Evolutionary conservation across 2,113 vertebrate species (phyloP).

Genomic region (Triplophysa tibetana): DNA sequence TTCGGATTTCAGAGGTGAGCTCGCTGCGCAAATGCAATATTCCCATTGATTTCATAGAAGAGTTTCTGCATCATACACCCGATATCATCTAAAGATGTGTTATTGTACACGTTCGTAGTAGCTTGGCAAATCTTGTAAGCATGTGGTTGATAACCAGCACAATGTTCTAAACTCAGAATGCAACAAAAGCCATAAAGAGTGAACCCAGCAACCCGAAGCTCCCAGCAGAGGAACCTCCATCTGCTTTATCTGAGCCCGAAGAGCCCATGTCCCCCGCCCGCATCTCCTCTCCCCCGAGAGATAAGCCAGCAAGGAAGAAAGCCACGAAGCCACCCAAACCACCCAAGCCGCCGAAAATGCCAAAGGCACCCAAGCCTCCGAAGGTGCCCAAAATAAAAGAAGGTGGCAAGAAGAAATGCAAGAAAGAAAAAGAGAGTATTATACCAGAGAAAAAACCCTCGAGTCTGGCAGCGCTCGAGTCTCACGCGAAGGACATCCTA

Average conservation of each 20-base stretch:
- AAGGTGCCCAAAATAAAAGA: constrained; percentile 89
- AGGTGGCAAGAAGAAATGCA: constrained; percentile 90
- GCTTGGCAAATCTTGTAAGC: background rate
- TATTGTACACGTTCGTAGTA: background rate
- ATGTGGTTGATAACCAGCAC: background rate
- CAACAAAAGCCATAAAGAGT: constrained; percentile 86
- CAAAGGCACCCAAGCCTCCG: constrained; percentile 81
- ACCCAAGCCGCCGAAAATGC: constrained; percentile 78
- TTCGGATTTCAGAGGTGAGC: constrained; percentile 92
- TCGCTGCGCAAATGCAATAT: background rate
- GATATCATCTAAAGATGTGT: background rate
- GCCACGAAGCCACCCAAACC: constrained; percentile 65
- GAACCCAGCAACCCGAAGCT: constrained; percentile 79
- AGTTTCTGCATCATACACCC: no score
- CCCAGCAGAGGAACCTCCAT: constrained; percentile 78
- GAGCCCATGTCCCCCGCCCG: constrained; percentile 76
- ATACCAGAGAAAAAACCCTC: constrained; percentile 81
- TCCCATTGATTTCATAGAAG: background rate
- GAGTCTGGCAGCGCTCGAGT: constrained; percentile 88
- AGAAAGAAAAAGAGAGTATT: constrained; percentile 82
- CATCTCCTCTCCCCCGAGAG: constrained; percentile 69
- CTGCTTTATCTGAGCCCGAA: constrained; percentile 80
- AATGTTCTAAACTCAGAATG: constrained; percentile 74
- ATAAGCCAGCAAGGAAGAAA: constrained; percentile 73
- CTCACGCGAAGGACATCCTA: constrained; percentile 92